Base-by-base conservation (phyloP, 2,888 invertebrate species). In the Nycteola revayana region DNA sequence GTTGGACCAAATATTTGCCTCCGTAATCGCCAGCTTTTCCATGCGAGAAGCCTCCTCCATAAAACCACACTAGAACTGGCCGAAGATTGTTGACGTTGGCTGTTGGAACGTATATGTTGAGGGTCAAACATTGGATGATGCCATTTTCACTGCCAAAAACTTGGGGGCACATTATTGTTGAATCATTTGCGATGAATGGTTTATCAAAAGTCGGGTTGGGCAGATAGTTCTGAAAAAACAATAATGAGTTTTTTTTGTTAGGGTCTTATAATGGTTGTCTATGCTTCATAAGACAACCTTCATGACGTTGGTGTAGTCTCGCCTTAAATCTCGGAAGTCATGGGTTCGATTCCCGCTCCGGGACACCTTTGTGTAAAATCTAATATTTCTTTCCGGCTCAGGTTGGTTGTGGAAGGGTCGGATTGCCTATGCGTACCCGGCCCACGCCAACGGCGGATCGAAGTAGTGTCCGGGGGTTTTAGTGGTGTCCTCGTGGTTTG, bases 11-110 rank as follows among this genome's bases (percentile, higher is more conserved):
- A 57, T 68, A 68, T 46, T 60, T 66, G 7, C 74, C 69, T 1
- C 66, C 74, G 20, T 69, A 73, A 36, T 69, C 57, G 0, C 64
- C 66, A 2, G 66, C 72, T 7, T 60, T 70, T 0, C 84, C 83
- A 0, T 56, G 42, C 0, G 51, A 30, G 9, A 81, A 79, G 0
- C 70, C 73, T 3, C 84, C 85, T 9, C 85, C 83, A 10, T 79
- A 58, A 36, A 84, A 76, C 76, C 77, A 84, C 1, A 84, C 74
- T 1, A 81, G 48, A 1, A 84, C 66, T 9, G 85, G 76, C 0
- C 75, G 36, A 7, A 32, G 44, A 8, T 55, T 48, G 7, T 18
- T 43, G 5, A 27, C 17, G 1, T 36, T 56, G 6, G 59, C 57
- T 2, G 32, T 42, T 9, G 73, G 72, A 4, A 69, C 66, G 33